These are phyloP conservation scores for Loxodonta africana DNA, from an alignment of 2,113 vertebrate species.

Conservation along the genomic window DNA sequence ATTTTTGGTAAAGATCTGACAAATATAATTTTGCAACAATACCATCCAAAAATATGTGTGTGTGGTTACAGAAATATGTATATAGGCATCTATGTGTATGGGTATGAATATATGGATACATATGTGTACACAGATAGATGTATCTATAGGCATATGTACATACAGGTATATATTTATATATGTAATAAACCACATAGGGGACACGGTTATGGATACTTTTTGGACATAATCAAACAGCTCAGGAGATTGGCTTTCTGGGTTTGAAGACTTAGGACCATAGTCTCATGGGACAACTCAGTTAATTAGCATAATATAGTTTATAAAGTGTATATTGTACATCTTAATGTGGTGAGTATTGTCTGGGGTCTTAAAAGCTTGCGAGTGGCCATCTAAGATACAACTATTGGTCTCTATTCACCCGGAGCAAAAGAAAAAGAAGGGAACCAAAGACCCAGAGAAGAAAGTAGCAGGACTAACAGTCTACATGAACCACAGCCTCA, in stretches of 20 bases:
- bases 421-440: background rate
- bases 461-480: background rate
- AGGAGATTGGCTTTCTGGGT: too few relatives aligned
- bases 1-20: background rate
- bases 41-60: background rate
- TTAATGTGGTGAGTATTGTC: background rate
- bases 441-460: background rate
- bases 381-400: background rate
- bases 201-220: too few relatives aligned
- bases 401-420: background rate
- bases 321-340: background rate
- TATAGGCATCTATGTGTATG: background rate
- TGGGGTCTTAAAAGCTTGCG: background rate
- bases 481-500: background rate
- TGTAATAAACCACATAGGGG: background rate
- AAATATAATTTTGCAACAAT: background rate
- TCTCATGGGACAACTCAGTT: too few relatives aligned
- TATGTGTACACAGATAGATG: background rate
- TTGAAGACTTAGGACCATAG: background rate
- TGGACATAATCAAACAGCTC: too few relatives aligned
- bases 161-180: too few relatives aligned
- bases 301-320: background rate
- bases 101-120: background rate
- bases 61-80: background rate
- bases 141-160: background rate